phyloP scores from a whole-genome alignment of 2,888 invertebrate genomes.

The Chorisops tibialis region DNA sequence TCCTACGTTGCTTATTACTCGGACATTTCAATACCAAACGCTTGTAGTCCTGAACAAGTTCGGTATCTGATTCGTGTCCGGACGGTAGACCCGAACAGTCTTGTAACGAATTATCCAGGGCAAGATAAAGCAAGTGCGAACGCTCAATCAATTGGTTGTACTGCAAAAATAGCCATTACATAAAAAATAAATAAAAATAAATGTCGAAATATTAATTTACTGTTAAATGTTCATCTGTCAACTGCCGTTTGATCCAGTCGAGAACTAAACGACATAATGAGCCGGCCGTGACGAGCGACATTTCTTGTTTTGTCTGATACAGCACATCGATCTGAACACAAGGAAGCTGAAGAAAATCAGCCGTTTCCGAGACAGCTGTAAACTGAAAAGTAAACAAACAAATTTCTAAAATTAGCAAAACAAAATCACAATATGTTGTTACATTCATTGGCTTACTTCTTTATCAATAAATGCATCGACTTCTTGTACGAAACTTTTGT shows the following conservation, averaged over 20 bases:
- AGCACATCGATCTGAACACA: conserved; percentile 71
- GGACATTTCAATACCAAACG: conserved; percentile 50
- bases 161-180: no score
- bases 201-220: conserved; percentile 27
- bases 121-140: conserved; percentile 43
- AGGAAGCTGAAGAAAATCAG: conserved; percentile 53
- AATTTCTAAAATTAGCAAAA: no score
- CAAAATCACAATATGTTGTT: no score
- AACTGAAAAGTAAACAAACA: conserved; percentile 55
- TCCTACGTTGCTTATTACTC: conserved; percentile 42
- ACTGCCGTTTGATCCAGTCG: conserved; percentile 59
- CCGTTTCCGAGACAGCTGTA: conserved; percentile 55
- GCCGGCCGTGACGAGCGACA: conserved; percentile 58
- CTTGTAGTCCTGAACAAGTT: conserved; percentile 75
- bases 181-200: neutral
- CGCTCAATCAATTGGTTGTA: conserved; percentile 36
- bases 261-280: conserved; percentile 62
- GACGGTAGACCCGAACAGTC: conserved; percentile 74
- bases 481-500: conserved; percentile 59
- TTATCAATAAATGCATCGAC: conserved; percentile 69
- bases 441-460: conserved; percentile 57
- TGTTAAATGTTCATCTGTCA: conserved; percentile 46
- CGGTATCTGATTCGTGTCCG: conserved; percentile 61
- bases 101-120: conserved; percentile 70
- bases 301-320: conserved; percentile 68